phyloP scores from a whole-genome alignment of 2,113 vertebrate genomes.

The Falco punctatus region DNA sequence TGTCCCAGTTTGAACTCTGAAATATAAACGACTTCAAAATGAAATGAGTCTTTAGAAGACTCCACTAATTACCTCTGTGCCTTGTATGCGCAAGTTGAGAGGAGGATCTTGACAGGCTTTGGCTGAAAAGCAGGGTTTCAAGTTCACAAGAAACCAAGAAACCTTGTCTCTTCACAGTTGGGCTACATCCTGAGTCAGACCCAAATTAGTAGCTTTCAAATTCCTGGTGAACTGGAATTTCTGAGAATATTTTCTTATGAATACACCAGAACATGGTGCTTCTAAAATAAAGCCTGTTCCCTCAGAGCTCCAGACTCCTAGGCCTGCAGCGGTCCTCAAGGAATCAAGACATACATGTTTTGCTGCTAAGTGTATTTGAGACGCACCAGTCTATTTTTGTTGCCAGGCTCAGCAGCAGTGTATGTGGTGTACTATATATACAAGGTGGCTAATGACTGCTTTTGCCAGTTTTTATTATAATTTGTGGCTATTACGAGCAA shows the following conservation, averaged over 20 bases:
- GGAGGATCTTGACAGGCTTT: neutral
- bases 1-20: neutral
- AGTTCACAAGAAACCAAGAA: neutral
- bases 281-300: slow-evolving; percentile 11
- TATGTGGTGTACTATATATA: fast-evolving
- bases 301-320: neutral
- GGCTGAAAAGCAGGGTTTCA: neutral
- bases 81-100: neutral
- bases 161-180: neutral
- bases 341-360: neutral
- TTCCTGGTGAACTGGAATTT: neutral
- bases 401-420: neutral
- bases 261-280: neutral
- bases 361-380: neutral
- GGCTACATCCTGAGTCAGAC: neutral
- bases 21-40: neutral
- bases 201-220: neutral
- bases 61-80: neutral
- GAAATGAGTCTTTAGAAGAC: neutral
- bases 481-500: neutral
- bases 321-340: neutral
- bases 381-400: neutral
- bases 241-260: neutral
- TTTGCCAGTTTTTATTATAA: neutral
- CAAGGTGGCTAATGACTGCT: neutral